These are phyloP conservation scores for Platygyra sinensis DNA, from an alignment of 64 coral and sea anemone species.

Conservation along the genomic window DNA sequence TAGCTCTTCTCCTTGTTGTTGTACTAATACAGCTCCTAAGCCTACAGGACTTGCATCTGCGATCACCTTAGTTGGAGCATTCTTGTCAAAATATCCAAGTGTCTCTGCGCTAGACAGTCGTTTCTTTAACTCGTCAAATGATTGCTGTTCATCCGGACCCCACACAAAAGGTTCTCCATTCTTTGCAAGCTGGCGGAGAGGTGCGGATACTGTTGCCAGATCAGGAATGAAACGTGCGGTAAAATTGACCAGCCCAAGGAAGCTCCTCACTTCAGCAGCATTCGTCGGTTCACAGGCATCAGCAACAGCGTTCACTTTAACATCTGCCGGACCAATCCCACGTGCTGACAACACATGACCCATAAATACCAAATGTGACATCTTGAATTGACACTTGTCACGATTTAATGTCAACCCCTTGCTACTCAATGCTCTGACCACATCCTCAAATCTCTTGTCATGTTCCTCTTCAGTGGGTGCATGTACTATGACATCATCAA, in stretches of 20 bases:
- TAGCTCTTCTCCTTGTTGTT: conserved; percentile 21
- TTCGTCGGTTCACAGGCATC: conserved; percentile 33
- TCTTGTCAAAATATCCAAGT: conserved; percentile 43
- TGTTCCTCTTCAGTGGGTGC: conserved; percentile 27
- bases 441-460: conserved; percentile 39
- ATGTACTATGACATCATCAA: conserved; percentile 52
- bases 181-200: conserved; percentile 42
- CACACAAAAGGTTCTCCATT: conserved; percentile 4
- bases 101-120: conserved; percentile 15
- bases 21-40: conserved; percentile 4
- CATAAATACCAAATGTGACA: conserved; percentile 24
- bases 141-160: not conserved
- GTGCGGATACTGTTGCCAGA: not conserved
- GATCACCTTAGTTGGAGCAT: conserved; percentile 57
- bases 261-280: conserved; percentile 19
- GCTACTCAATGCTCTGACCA: conserved; percentile 22
- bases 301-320: conserved; percentile 35
- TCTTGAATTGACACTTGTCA: not conserved
- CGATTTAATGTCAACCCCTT: conserved; percentile 24
- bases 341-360: conserved; percentile 16
- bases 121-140: conserved; percentile 51
- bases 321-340: conserved; percentile 41
- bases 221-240: not conserved
- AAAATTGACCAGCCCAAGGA: not conserved
- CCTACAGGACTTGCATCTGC: conserved; percentile 32